Conservation (phyloP, 1,140 invertebrate genomes). For the Batillaria attramentaria region DNA sequence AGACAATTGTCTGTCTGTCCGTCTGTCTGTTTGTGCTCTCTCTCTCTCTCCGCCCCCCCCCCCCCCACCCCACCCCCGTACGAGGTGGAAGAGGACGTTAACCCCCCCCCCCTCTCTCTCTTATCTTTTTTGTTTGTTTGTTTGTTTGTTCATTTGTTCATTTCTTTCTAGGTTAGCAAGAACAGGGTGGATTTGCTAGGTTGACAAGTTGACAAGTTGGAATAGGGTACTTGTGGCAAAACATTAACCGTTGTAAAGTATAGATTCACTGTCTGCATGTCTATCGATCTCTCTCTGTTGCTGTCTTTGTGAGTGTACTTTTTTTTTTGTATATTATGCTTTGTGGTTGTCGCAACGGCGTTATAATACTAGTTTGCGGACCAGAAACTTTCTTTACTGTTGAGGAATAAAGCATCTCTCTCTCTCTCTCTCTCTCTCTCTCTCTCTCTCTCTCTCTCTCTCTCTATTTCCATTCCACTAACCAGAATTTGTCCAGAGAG, state of each 20-base stretch:
- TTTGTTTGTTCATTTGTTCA: too few relatives aligned
- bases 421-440: background rate
- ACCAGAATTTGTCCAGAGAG: too few relatives aligned
- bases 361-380: too few relatives aligned
- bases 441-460: slow-evolving; percentile 3
- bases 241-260: too few relatives aligned
- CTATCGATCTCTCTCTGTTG: background rate
- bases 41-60: background rate
- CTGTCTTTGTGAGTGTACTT: slow-evolving; percentile 21
- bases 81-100: background rate
- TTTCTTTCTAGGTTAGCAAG: too few relatives aligned
- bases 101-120: background rate
- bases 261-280: background rate
- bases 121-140: too few relatives aligned
- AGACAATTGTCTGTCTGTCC: too few relatives aligned
- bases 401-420: background rate
- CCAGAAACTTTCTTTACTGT: too few relatives aligned
- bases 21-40: background rate
- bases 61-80: background rate
- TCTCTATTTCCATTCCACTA: background rate
- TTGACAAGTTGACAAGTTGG: too few relatives aligned
- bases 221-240: too few relatives aligned
- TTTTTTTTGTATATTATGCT: slow-evolving; percentile 12
- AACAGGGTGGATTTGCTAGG: too few relatives aligned
- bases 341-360: background rate